Percentiles rank a stretch among this genome's conserved stretches.
Conservation (phyloP, 2,888 invertebrate species). For the Lasioglossum vierecki region DNA sequence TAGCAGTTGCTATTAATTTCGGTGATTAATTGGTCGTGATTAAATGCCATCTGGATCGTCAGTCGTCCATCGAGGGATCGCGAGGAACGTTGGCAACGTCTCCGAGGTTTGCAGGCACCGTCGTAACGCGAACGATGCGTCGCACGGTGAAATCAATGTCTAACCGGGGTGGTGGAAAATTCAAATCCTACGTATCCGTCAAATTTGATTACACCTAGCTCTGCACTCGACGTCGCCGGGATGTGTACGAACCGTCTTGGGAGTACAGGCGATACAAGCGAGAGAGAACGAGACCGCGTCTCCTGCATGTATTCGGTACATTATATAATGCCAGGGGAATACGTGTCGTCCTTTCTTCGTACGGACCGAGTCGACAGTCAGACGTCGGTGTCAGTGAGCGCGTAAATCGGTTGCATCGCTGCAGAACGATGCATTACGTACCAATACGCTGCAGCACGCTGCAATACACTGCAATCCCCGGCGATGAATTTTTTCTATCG, state of each 20-base stretch:
- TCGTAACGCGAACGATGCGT: conserved; percentile 4
- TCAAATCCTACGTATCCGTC: conserved; percentile 46
- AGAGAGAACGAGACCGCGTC: neutral
- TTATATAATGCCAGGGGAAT: conserved; percentile 35
- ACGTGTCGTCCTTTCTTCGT: conserved; percentile 19
- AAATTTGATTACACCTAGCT: conserved; percentile 52
- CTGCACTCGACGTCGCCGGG: conserved; percentile 12
- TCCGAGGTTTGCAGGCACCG: neutral
- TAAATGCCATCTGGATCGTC: neutral
- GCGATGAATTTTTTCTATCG: neutral
- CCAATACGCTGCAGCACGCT: too few relatives aligned
- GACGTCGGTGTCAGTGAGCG: conserved; percentile 26
- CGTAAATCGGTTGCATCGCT: conserved; percentile 60
- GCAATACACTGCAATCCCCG: neutral
- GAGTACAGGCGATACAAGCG: conserved; percentile 20
- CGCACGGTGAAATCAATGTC: conserved; percentile 44
- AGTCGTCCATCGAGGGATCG: neutral
- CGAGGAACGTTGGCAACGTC: neutral
- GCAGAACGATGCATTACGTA: too few relatives aligned
- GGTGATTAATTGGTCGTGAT: neutral
- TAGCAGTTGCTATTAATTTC: neutral
- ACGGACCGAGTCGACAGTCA: neutral
- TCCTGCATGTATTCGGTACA: conserved; percentile 14
- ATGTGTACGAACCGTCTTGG: neutral
- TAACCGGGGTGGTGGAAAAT: conserved; percentile 38